Evolutionary conservation across 2,113 vertebrate species (phyloP), one percentile per base, ranked within the genome.

Genomic region (Microtus ochrogaster): DNA sequence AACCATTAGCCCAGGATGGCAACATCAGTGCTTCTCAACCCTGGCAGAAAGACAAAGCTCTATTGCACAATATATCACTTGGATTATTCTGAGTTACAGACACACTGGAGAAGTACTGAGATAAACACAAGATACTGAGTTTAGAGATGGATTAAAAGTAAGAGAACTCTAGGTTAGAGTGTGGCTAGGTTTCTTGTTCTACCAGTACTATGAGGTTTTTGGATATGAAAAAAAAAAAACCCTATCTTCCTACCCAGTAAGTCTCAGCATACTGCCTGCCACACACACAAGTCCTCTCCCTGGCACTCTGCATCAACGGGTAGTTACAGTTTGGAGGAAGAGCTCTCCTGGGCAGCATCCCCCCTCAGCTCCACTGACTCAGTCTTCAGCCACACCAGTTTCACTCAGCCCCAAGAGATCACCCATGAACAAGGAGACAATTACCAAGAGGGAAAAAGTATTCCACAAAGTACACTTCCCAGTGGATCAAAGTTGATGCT

Each of bases 381-480:
- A 93, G 72, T 72, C 73, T 95, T 10, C n/a, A 86, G 82, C 30
- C 88, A 92, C n/a, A 86, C 21, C 65, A 74, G 89, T 91, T 91
- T 93, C 88, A 92, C 21, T 87, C 44, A 81, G 61, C 78, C 83
- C 86, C 88, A n/a, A 61, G 17, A 76, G 30, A 72, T n/a, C n/a
- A 84, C 7, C 44, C 28, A 49, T 47, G 72, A 91, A 58, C 88
- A 36, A 78, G 68, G 12, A 89, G 39, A 87, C 63, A 86, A 87
- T 95, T 87, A 95, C 49, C 83, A 89, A 93, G 55, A 93, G 36
- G 61, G 49, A 55, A 30, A 89, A 95, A 39, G 44, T 61, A 86
- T 76, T 93, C 8, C 84, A 77, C 58, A 94, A 91, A 94, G 91
- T 92, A 52, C 78, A 94, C 84, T 87, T 96, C 22, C 66, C 66